phyloP scores from a whole-genome alignment of 2,113 vertebrate genomes.

The Sylvietta virens region DNA sequence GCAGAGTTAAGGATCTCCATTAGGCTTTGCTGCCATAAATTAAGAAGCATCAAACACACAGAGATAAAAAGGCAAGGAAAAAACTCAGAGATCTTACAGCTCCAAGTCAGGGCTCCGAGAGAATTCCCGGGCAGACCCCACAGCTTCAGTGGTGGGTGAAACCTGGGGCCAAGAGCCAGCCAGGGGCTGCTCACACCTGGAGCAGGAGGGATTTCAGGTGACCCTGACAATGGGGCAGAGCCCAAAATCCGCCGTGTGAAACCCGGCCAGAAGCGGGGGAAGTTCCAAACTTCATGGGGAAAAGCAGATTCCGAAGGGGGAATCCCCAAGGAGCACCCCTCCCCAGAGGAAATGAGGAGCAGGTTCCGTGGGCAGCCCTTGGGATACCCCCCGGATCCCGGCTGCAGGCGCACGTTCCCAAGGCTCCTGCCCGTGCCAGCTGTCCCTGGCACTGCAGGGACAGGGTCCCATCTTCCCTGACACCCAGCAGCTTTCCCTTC shows the following conservation, averaged over 20 bases:
- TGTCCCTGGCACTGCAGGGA: neutral
- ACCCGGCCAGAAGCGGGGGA: neutral
- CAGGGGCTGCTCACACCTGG: fast-evolving
- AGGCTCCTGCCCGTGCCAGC: neutral
- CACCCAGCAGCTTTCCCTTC: too few relatives aligned
- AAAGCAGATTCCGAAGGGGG: neutral
- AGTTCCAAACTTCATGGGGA: neutral
- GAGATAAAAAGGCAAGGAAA: neutral
- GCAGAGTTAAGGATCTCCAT: neutral
- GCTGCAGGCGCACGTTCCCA: fast-evolving
- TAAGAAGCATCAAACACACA: neutral
- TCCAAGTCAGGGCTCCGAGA: fast-evolving
- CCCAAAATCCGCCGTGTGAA: neutral
- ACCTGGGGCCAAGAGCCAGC: neutral
- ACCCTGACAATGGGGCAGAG: neutral
- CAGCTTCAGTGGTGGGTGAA: fast-evolving
- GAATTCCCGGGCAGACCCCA: fast-evolving
- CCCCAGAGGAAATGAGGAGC: neutral
- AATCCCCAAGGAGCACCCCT: neutral
- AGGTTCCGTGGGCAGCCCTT: neutral
- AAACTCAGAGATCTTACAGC: neutral
- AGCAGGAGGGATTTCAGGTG: neutral
- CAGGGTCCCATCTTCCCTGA: neutral
- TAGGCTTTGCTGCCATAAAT: neutral
- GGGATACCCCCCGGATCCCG: fast-evolving